Conservation (phyloP, 1,140 invertebrate genomes). For the Drosophila santomea region DNA sequence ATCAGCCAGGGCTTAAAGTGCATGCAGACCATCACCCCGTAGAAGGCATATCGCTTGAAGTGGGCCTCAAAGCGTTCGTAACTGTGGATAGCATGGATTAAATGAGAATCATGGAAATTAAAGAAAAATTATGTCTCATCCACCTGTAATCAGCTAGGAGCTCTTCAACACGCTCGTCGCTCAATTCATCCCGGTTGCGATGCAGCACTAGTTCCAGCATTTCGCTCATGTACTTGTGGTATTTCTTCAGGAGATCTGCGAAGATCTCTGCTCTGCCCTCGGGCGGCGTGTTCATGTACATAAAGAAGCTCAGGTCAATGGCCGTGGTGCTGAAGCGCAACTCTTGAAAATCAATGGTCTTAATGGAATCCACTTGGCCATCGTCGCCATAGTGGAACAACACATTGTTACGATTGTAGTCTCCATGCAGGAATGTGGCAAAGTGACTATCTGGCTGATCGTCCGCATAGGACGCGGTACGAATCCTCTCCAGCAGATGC, state of each 20-base stretch:
- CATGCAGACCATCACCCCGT: constrained; percentile 72
- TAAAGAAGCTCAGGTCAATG: constrained; percentile 75
- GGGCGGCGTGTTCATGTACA: constrained; percentile 74
- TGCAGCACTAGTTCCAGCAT: constrained; percentile 64
- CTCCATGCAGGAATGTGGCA: constrained; percentile 75
- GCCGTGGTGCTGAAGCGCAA: constrained; percentile 69
- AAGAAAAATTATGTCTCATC: not conserved
- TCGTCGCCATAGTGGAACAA: constrained; percentile 56
- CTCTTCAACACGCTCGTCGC: constrained; percentile 46
- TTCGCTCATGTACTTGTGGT: constrained; percentile 58
- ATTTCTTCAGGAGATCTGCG: constrained; percentile 30
- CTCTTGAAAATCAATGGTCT: constrained; percentile 83
- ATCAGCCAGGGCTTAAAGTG: constrained; percentile 80
- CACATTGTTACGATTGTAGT: constrained; percentile 83
- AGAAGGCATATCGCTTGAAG: constrained; percentile 75
- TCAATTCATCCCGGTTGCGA: constrained; percentile 39
- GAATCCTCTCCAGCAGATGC: constrained; percentile 62
- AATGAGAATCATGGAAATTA: no score
- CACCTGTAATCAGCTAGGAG: constrained; percentile 56
- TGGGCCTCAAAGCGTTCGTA: constrained; percentile 68
- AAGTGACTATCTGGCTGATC: constrained; percentile 58
- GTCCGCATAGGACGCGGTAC: constrained; percentile 28
- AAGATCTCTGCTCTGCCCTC: constrained; percentile 34
- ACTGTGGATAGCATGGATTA: constrained; percentile 11
- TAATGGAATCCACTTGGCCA: constrained; percentile 57